phyloP scores from a whole-genome alignment of 2,113 vertebrate species.

The Trichechus manatus region DNA sequence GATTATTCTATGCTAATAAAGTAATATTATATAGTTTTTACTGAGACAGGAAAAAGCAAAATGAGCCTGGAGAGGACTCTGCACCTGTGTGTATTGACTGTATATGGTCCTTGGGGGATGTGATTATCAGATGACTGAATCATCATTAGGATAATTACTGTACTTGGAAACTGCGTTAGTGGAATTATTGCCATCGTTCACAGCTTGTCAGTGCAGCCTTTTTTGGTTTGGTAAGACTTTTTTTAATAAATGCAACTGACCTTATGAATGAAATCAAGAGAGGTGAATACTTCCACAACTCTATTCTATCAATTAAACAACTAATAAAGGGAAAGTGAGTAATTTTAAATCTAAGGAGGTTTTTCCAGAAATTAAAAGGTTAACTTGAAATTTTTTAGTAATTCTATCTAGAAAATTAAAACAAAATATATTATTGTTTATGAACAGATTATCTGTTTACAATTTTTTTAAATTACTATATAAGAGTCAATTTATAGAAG shows the following conservation, averaged over 20 bases:
- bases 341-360: not conserved
- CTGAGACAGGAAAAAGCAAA: constrained; percentile 64
- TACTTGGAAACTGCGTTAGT: constrained; percentile 71
- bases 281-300: constrained; percentile 28
- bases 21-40: constrained; percentile 71
- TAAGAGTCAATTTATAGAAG: not conserved
- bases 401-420: not conserved
- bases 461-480: not conserved
- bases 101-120: constrained; percentile 63
- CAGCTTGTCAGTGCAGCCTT: constrained; percentile 62
- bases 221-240: constrained; percentile 61
- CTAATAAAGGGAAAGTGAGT: not conserved
- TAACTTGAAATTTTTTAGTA: not conserved
- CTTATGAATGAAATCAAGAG: constrained; percentile 40
- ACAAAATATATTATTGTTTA: not conserved
- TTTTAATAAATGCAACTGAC: constrained; percentile 50
- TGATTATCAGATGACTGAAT: constrained; percentile 69
- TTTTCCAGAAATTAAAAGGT: not conserved
- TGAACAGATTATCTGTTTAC: not conserved
- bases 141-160: constrained; percentile 78
- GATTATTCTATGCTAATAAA: constrained; percentile 79
- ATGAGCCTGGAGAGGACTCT: constrained; percentile 58
- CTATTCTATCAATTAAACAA: not conserved
- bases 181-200: constrained; percentile 72
- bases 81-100: constrained; percentile 73